phyloP scores from a whole-genome alignment of 2,113 vertebrate species.

The Siphamia tubifer region DNA sequence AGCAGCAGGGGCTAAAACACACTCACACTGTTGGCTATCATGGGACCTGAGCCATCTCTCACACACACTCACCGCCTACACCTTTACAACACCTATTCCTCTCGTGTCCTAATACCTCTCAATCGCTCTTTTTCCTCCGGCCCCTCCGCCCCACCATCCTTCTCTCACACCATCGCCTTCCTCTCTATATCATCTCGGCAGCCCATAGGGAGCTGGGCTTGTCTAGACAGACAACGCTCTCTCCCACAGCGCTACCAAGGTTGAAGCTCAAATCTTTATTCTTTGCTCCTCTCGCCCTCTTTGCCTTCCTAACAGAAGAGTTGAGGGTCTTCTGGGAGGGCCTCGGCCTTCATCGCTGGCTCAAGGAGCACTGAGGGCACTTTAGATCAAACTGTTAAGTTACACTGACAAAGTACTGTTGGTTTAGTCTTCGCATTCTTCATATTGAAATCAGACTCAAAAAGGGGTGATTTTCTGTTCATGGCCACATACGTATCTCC shows the following conservation, averaged over 20 bases:
- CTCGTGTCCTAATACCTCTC: constrained; percentile 66
- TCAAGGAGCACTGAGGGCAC: constrained; percentile 16
- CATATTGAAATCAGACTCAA: constrained; percentile 3
- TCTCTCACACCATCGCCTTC: constrained; percentile 54
- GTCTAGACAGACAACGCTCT: constrained; percentile 67
- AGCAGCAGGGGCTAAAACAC: constrained; percentile 68
- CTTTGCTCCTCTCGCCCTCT: constrained; percentile 16
- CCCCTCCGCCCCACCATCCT: constrained; percentile 43
- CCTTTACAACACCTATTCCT: constrained; percentile 69
- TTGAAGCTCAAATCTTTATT: constrained; percentile 65
- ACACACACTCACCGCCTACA: constrained; percentile 45
- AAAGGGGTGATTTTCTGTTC: background rate
- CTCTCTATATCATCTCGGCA: constrained; percentile 53
- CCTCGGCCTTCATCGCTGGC: constrained; percentile 1
- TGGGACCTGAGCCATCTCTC: constrained; percentile 54
- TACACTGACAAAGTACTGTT: background rate
- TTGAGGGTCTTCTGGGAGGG: background rate
- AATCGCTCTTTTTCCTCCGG: constrained; percentile 48
- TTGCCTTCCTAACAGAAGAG: constrained; percentile 1
- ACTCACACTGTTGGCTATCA: constrained; percentile 62
- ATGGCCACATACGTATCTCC: background rate
- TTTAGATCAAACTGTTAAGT: constrained; percentile 17
- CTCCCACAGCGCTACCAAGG: constrained; percentile 67
- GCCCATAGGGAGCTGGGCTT: constrained; percentile 64
- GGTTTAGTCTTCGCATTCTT: background rate